Percentiles rank a stretch among this genome's conserved stretches.
Evolutionary conservation across 2,797 vertebrate genomes (phyloP).

Genomic region (Masticophis lateralis): DNA sequence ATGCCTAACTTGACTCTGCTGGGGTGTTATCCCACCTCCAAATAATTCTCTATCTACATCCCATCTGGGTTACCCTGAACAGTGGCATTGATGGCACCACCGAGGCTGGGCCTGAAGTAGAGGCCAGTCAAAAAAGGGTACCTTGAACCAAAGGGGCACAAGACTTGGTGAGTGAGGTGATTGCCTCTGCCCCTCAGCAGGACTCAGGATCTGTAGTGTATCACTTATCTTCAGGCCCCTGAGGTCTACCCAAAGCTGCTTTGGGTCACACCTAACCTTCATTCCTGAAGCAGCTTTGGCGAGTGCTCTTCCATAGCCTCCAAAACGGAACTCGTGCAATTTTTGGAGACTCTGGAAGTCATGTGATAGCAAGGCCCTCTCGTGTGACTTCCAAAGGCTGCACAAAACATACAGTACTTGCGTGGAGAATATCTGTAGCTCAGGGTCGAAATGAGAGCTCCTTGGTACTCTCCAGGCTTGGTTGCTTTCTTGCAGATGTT

Average conservation of each 20-base stretch:
- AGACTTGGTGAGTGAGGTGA: not conserved
- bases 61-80: not conserved
- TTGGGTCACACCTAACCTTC: not conserved
- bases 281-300: not conserved
- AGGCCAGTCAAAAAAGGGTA: not conserved
- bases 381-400: not conserved
- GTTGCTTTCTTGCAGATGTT: not conserved
- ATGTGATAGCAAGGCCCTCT: not conserved
- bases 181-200: not conserved
- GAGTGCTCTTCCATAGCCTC: not conserved
- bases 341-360: not conserved
- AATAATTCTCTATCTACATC: not conserved
- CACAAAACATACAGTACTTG: not conserved
- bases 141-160: not conserved
- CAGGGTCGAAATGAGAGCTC: not conserved
- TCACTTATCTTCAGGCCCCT: not conserved
- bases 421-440: not conserved
- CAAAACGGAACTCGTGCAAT: not conserved
- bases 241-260: not conserved
- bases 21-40: not conserved
- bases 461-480: not conserved
- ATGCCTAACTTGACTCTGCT: not conserved
- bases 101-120: not conserved
- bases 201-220: not conserved
- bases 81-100: not conserved